Evolutionary conservation across 2,888 invertebrate genomes (phyloP), one percentile per base, ranked within the genome.

Genomic region (Melikaiella ostensackeni): DNA sequence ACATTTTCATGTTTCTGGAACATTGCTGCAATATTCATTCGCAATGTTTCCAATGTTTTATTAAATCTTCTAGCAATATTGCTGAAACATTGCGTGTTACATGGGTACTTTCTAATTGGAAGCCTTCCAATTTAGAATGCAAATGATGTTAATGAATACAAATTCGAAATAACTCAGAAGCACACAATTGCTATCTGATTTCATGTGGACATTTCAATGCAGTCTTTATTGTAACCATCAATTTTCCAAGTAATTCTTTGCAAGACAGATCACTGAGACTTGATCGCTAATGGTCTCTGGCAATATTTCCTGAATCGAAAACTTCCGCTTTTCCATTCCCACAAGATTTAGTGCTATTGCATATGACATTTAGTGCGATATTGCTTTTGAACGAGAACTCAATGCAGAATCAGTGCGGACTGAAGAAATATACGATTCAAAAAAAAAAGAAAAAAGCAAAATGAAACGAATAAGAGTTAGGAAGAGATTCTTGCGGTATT

Each of bases 261-360:
- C 13, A 24, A 21, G 19, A 64, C 42, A 24, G 64, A 64, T 64
- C 38, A 38, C 21, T 35, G 38, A 64, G 35, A 64, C 13, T 64
- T 64, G 64, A 42, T 42, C 38, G 64, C 42, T 64, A 64, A 64
- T 42, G 42, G 64, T 16, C 21, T 42, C 42, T 64, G 35, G 64
- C 64, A 64, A 64, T 64, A 64, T 64, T 64, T 64, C 16, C 64
- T 64, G 64, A 64, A 64, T 64, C 64, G 64, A 64, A 42, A 64
- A 64, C 64, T 38, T 64, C 64, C 64, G 64, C 42, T 42, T 64
- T 64, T 42, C 38, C 64, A 64, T 64, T 64, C 24, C 6, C 24
- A 64, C 42, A 64, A 64, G 64, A 64, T 64, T 64, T 24, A 64
- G 38, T 64, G 64, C 42, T 21, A 64, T 64, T 64, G 64, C 64